phyloP scores from a whole-genome alignment of 64 coral and sea anemone genomes.

The Platygyra sinensis region DNA sequence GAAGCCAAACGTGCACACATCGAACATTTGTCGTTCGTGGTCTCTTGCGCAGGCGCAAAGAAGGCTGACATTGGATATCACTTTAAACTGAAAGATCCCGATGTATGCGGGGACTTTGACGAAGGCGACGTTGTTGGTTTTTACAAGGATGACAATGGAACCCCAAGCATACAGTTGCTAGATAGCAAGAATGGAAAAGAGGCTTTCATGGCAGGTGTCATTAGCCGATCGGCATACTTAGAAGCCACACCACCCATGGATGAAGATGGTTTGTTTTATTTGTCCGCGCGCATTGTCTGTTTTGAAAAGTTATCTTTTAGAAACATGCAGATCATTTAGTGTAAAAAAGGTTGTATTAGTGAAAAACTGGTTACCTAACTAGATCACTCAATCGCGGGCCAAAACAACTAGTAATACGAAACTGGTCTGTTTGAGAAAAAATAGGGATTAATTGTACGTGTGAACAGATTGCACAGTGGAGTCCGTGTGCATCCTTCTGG shows the following conservation, averaged over 20 bases:
- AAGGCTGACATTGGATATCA: constrained; percentile 96
- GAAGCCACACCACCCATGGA: constrained; percentile 68
- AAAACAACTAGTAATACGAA: too few relatives aligned
- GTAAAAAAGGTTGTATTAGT: too few relatives aligned
- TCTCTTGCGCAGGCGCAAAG: constrained; percentile 24
- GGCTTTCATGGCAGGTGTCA: constrained; percentile 85
- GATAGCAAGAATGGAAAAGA: constrained; percentile 61
- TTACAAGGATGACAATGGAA: constrained; percentile 66
- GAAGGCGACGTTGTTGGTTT: constrained; percentile 95
- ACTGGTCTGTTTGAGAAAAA: too few relatives aligned
- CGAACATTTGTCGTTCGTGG: constrained; percentile 63
- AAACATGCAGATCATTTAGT: too few relatives aligned
- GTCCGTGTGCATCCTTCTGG: too few relatives aligned
- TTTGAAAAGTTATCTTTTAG: too few relatives aligned
- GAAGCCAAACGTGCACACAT: constrained; percentile 85
- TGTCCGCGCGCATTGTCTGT: not conserved
- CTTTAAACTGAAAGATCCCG: constrained; percentile 63
- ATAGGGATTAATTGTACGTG: too few relatives aligned
- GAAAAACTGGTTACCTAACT: too few relatives aligned
- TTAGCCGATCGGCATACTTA: constrained; percentile 80
- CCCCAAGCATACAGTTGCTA: constrained; percentile 66
- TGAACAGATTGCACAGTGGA: too few relatives aligned
- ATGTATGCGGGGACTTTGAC: constrained; percentile 51
- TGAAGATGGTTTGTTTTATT: constrained; percentile 8
- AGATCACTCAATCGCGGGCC: too few relatives aligned